Percentiles rank a stretch among this genome's conserved stretches.
These are phyloP conservation scores for Lophotis ruficrista DNA, from an alignment of 2,113 vertebrate genomes.

Conservation along the genomic window DNA sequence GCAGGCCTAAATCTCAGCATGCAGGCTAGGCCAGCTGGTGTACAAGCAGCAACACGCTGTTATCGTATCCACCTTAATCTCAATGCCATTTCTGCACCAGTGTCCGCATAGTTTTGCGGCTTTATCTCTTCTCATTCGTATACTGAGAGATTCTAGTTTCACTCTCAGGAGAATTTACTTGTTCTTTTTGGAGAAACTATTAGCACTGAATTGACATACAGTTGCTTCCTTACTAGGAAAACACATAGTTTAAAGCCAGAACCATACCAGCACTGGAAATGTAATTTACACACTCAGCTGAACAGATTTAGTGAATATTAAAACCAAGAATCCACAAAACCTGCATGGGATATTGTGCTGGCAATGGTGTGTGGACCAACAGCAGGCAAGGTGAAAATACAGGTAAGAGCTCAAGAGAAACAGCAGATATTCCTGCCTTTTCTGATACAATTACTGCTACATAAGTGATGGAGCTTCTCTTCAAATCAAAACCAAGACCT, in stretches of 20 bases:
- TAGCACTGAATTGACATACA: neutral
- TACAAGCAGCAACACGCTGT: neutral
- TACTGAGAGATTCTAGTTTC: neutral
- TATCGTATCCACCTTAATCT: neutral
- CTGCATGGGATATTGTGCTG: neutral
- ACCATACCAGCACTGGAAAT: neutral
- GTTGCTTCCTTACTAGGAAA: neutral
- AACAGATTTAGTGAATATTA: neutral
- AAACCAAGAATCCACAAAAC: neutral
- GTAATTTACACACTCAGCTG: neutral
- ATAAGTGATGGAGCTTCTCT: neutral
- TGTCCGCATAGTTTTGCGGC: neutral
- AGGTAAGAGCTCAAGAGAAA: neutral
- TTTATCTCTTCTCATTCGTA: neutral
- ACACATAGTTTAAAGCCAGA: neutral
- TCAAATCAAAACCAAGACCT: neutral
- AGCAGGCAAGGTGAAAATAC: neutral
- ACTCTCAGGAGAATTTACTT: neutral
- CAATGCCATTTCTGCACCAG: neutral
- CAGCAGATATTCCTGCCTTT: neutral
- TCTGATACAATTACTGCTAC: neutral
- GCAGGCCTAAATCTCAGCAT: neutral
- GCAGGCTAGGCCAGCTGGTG: neutral
- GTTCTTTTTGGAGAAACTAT: neutral
- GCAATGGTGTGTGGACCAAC: rapidly evolving